These are phyloP conservation scores for Lagria hirta DNA, from an alignment of 2,888 invertebrate species.

Conservation along the genomic window DNA sequence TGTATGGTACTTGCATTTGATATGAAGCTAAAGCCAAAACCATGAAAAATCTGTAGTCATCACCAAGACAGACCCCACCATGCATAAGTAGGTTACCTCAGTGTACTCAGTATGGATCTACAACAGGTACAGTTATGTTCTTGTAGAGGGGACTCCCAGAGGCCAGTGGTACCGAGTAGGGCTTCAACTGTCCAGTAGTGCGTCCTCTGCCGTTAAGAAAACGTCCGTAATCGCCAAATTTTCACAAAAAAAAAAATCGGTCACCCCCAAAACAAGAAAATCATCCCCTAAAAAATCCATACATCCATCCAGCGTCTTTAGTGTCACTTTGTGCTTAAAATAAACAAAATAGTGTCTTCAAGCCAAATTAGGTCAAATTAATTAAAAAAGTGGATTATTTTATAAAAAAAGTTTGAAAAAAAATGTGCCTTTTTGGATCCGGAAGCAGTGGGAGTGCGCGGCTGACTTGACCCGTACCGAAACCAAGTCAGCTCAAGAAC, in stretches of 20 bases:
- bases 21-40: too few relatives aligned
- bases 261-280: constrained; percentile 20
- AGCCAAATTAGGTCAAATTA: too few relatives aligned
- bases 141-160: constrained; percentile 41
- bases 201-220: constrained; percentile 42
- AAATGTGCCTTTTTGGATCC: too few relatives aligned
- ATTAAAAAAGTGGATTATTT: too few relatives aligned
- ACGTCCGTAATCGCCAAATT: constrained; percentile 38
- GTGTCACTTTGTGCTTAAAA: too few relatives aligned
- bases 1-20: background rate
- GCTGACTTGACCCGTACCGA: constrained; percentile 18
- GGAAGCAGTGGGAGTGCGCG: constrained; percentile 15
- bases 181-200: constrained; percentile 50
- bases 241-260: constrained; percentile 21
- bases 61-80: constrained; percentile 47
- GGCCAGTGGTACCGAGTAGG: constrained; percentile 43
- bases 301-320: too few relatives aligned
- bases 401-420: too few relatives aligned
- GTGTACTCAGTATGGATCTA: constrained; percentile 48
- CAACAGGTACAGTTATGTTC: constrained; percentile 54
- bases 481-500: constrained; percentile 23
- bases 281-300: too few relatives aligned
- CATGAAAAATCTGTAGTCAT: constrained; percentile 44
- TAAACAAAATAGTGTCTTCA: too few relatives aligned
- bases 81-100: constrained; percentile 51